Evolutionary conservation across 2,888 invertebrate genomes (phyloP), one percentile per base, ranked within the genome.

Genomic region (Allacma fusca): DNA sequence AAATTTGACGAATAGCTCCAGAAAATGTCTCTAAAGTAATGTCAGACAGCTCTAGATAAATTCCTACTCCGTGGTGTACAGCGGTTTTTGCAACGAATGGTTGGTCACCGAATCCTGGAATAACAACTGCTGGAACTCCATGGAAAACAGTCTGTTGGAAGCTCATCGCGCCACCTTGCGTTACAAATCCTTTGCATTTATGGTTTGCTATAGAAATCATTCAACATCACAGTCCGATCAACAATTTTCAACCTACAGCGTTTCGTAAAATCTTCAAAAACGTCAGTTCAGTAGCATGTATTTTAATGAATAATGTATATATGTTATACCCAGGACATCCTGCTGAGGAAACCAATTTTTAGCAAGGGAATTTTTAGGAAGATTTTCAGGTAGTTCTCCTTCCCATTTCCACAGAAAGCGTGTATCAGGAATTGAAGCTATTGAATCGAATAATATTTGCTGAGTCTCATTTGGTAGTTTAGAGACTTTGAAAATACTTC

Each of bases 271-370:
- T 34, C 4, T 34, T 34, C 9, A 34, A 4, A 4, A 34, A 34
- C n/a, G n/a, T n/a, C n/a, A n/a, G n/a, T n/a, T n/a, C n/a, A n/a
- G n/a, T n/a, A n/a, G n/a, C n/a, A n/a, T n/a, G n/a, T n/a, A n/a
- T n/a, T n/a, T n/a, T n/a, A n/a, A n/a, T n/a, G n/a, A n/a, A n/a
- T n/a, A n/a, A n/a, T n/a, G n/a, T n/a, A n/a, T n/a, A n/a, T n/a
- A n/a, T n/a, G n/a, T n/a, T 34, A 7, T 79, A 79, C 79, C 76
- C 34, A 79, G 29, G 24, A 79, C 69, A 29, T 77, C 77, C 23
- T 76, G 40, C 40, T 79, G 79, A 4, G 79, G 76, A 16, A 79
- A 67, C 79, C 79, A 79, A 1, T 73, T 29, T 2, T 43, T 16
- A 29, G 73, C 69, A 0, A 74, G 13, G 21, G 76, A n/a, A 70